Evolutionary conservation across 2,113 vertebrate species (phyloP), one percentile per base, ranked within the genome.

Genomic region (Albula goreensis): DNA sequence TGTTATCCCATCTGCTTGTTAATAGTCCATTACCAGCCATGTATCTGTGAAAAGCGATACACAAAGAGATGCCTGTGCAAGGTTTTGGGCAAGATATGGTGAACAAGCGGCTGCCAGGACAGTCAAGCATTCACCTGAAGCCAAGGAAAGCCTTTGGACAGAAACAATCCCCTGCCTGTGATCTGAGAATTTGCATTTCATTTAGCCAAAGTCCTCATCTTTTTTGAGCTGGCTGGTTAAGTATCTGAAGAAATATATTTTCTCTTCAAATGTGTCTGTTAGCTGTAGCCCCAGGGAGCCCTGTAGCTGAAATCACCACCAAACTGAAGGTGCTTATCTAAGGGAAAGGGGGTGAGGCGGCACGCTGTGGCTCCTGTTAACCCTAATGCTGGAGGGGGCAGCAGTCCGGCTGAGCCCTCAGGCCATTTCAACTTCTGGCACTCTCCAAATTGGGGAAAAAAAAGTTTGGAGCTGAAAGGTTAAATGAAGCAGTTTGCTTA

Each of bases 131-230:
- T 74, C 70, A 74, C 70, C 53, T 74, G 70, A 74, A 79, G 78
- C 78, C 49, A 50, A 50, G 48, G 78, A 48, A 50, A 79, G 49
- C 78, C 78, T 79, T 79, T 79, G 49, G 31, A 79, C 78, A 48
- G 78, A 79, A 79, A 79, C 49, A 78, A 41, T 13, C 31, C 25
- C 83, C 50, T 85, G 6, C 50, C 10, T 41, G 74, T 79, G 63
- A n/a, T 50, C 17, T 9, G 48, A 31, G 56, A 77, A 80, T 80
- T 85, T 56, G 50, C 52, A 48, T 85, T 85, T 63, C 25, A 83
- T 70, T 66, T 83, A 49, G 19, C 63, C 51, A n/a, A 1, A 31
- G 3, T 77, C 17, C 51, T 85, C 74, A 13, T 74, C 22, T 50
- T 84, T 50, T 84, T 77, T 78, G 74, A 85, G 10, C 70, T 74